Percentiles rank a stretch among this genome's conserved stretches.
These are phyloP conservation scores for Isaurus tuberculatus DNA, from an alignment of 92 coral and sea anemone species.

Conservation along the genomic window DNA sequence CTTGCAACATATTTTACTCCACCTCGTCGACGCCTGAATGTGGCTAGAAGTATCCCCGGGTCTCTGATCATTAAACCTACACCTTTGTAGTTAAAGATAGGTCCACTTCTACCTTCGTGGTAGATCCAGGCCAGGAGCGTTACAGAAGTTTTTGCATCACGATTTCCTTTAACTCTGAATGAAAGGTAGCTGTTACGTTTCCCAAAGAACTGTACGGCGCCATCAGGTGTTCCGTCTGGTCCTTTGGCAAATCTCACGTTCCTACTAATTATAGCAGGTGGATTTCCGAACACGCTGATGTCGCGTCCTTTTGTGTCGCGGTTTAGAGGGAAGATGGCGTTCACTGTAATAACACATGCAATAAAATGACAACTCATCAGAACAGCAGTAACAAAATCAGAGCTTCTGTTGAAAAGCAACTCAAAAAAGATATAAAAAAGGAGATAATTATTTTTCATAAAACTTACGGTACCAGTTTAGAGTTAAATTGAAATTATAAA, in stretches of 20 bases:
- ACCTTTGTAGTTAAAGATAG: conserved; percentile 80
- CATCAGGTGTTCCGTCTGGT: conserved; percentile 76
- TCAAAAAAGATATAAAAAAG: no score
- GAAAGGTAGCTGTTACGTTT: conserved; percentile 65
- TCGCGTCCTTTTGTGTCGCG: conserved; percentile 66
- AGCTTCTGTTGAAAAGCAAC: no score
- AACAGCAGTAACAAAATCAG: neutral
- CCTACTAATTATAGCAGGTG: conserved; percentile 48
- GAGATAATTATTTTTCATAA: no score
- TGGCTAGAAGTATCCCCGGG: conserved; percentile 48
- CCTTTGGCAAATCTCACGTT: conserved; percentile 69
- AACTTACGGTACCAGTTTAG: no score
- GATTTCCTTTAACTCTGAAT: conserved; percentile 75
- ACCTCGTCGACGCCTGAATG: conserved; percentile 63
- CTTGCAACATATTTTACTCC: conserved; percentile 51
- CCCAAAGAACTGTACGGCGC: conserved; percentile 71
- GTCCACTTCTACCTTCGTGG: conserved; percentile 78
- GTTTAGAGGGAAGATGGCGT: conserved; percentile 73
- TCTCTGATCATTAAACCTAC: conserved; percentile 75
- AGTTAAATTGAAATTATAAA: no score
- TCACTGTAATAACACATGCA: conserved; percentile 52
- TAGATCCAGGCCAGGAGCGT: conserved; percentile 81
- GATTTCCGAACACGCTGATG: conserved; percentile 69
- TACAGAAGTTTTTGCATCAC: conserved; percentile 68
- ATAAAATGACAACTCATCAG: neutral